Conservation (phyloP, 2,888 invertebrate species). For the Cephus spinipes region DNA sequence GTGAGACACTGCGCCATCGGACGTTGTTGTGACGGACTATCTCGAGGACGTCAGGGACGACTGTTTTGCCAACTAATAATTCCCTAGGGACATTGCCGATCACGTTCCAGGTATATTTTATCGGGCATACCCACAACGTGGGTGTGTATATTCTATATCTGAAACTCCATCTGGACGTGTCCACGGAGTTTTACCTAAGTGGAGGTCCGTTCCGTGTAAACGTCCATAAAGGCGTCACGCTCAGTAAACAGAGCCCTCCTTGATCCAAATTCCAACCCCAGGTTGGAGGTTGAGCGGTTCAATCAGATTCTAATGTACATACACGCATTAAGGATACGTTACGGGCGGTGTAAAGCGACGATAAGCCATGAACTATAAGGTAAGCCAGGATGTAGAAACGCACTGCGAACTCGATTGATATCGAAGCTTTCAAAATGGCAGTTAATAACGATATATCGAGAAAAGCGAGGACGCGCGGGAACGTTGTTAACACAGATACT, state of each 20-base stretch:
- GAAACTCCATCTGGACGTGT: background rate
- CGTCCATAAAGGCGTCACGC: conserved; percentile 51
- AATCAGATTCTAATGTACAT: conserved; percentile 43
- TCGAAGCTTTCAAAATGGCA: background rate
- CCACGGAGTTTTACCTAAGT: background rate
- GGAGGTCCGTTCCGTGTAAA: background rate
- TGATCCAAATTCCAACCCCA: conserved; percentile 60
- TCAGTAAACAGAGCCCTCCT: conserved; percentile 54
- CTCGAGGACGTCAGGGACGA: background rate
- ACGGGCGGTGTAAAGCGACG: conserved; percentile 27
- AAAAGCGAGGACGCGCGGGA: background rate
- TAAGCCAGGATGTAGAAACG: background rate
- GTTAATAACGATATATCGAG: background rate
- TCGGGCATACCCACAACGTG: background rate
- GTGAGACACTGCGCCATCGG: background rate
- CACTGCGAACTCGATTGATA: background rate
- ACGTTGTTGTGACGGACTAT: background rate
- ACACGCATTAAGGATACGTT: background rate
- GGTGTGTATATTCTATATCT: background rate
- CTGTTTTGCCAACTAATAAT: background rate
- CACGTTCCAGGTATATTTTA: background rate
- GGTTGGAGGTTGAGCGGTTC: conserved; percentile 57
- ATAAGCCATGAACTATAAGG: conserved; percentile 30
- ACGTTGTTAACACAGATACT: background rate
- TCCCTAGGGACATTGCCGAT: background rate